Evolutionary conservation across 2,888 invertebrate genomes (phyloP), one percentile per base, ranked within the genome.

Genomic region (Scaeva pyrastri): DNA sequence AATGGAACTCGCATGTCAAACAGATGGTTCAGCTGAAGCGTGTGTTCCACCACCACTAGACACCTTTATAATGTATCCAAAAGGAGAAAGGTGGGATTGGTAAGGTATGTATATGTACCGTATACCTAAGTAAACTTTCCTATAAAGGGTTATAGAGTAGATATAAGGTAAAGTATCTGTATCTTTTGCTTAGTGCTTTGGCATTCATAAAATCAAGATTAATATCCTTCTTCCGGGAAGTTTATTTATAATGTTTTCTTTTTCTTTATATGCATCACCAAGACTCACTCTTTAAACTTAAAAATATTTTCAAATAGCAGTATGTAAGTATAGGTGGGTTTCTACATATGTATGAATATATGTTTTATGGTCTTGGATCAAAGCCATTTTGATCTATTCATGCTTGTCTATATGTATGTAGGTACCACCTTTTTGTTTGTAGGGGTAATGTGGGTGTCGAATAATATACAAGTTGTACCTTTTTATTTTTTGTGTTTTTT

Each of bases 1-100:
- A 84, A 84, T 84, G 84, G 75, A 75, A 84, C 75, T 79, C 71
- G 36, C 71, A 75, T 84, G 79, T 79, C 71, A 66, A 58, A 26
- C 64, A 66, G 66, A 71, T 72, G 79, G 71, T 70, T 52, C 23
- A 64, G 43, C 73, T 58, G 21, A 66, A 48, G 55, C 31, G 7
- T 23, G 31, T 16, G 31, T 16, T 4, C 16, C 3, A 23, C 45
- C 12, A 41, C 8, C 36, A 64, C 8, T 23, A 64, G 26, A 43
- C 39, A 23, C 16, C 6, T 43, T 31, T 21, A 23, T 23, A 50
- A 19, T 52, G 60, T 31, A 31, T n/a, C n/a, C n/a, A n/a, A 31
- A 31, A 3, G 8, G 31, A 41, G n/a, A 8, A 1, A 16, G 31
- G 5, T 55, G 14, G n/a, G n/a, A n/a, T n/a, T n/a, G n/a, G n/a